Conservation (phyloP, 1,140 invertebrate genomes). For the Araneus ventricosus region DNA sequence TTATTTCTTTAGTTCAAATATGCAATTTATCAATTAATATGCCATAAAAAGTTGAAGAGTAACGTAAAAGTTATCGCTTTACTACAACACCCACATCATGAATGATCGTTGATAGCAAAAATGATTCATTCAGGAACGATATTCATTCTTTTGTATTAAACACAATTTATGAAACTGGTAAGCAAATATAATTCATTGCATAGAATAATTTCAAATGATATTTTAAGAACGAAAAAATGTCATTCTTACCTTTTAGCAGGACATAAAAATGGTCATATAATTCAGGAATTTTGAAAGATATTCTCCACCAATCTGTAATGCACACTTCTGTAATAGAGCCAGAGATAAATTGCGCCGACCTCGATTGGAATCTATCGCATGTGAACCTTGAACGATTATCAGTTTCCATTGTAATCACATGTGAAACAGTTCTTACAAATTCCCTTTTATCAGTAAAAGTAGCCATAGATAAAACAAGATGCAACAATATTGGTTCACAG, state of each 20-base stretch:
- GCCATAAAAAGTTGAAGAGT: background rate
- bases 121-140: background rate
- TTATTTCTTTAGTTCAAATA: too few relatives aligned
- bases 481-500: background rate
- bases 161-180: too few relatives aligned
- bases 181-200: too few relatives aligned
- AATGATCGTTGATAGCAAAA: background rate
- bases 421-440: conserved; percentile 31
- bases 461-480: background rate
- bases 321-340: background rate
- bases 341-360: background rate
- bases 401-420: conserved; percentile 22
- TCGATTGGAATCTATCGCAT: background rate
- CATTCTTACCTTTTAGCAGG: background rate
- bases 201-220: too few relatives aligned
- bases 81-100: background rate
- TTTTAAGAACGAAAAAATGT: background rate
- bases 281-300: background rate
- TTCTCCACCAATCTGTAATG: background rate
- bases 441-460: background rate
- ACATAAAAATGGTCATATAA: background rate
- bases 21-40: too few relatives aligned
- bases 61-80: background rate
- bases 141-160: background rate
- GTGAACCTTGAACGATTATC: conserved; percentile 58